Evolutionary conservation across 1,140 invertebrate genomes (phyloP).

Genomic region (Eumeta japonica): DNA sequence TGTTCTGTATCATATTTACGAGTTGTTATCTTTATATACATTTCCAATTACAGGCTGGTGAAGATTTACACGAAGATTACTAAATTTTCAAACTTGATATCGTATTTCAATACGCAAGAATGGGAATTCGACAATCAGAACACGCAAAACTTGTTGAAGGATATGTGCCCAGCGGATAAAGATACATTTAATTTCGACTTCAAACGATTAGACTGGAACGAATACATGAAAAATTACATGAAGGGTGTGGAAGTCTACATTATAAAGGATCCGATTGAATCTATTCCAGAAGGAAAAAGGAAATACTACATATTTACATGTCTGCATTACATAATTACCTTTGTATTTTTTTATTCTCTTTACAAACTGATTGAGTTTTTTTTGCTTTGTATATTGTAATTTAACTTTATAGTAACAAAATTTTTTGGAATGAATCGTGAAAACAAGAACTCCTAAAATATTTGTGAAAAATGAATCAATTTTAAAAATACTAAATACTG

Average conservation of each 20-base stretch:
- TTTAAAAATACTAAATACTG: too few relatives aligned
- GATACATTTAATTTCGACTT: constrained; percentile 63
- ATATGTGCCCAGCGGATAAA: constrained; percentile 59
- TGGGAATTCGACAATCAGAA: constrained; percentile 74
- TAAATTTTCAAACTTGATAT: constrained; percentile 67
- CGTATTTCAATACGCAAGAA: constrained; percentile 69
- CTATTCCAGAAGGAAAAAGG: constrained; percentile 30
- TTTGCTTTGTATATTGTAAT: too few relatives aligned
- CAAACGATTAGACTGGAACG: constrained; percentile 58
- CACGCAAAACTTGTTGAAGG: constrained; percentile 40
- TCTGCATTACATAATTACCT: too few relatives aligned
- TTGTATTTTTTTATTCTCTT: too few relatives aligned
- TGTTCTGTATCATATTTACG: too few relatives aligned
- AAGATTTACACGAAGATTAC: constrained; percentile 73
- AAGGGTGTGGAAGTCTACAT: constrained; percentile 61
- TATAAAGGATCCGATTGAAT: constrained; percentile 61
- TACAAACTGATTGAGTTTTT: too few relatives aligned
- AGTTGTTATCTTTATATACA: too few relatives aligned
- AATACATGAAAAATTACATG: constrained; percentile 61
- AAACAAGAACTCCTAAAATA: too few relatives aligned
- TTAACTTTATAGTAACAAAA: too few relatives aligned
- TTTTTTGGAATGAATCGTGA: too few relatives aligned
- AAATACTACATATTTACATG: too few relatives aligned
- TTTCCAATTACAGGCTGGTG: constrained; percentile 70
- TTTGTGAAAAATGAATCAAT: too few relatives aligned